Conservation (phyloP, 1,140 invertebrate species). For the Zophobas atratus region DNA sequence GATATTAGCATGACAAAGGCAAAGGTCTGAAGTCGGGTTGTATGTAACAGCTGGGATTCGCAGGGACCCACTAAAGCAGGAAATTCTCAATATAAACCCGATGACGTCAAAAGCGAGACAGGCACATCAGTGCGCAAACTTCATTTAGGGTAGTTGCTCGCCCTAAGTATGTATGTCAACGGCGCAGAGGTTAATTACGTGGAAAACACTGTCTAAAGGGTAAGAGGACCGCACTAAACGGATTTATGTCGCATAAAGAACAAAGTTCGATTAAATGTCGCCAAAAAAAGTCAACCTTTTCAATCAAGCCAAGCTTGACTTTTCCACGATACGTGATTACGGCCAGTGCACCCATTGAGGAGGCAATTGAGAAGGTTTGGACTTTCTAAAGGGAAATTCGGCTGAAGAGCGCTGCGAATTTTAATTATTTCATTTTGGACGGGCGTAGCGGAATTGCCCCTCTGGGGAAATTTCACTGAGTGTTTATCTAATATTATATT, state of each 20-base stretch:
- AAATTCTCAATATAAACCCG: conserved; percentile 28
- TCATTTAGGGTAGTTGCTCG: conserved; percentile 30
- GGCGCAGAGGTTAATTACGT: conserved; percentile 24
- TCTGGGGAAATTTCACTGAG: too few relatives aligned
- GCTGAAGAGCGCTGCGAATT: too few relatives aligned
- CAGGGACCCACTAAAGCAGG: conserved; percentile 19
- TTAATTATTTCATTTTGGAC: too few relatives aligned
- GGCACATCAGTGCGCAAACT: conserved; percentile 23
- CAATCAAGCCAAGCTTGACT: neutral
- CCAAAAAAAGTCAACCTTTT: neutral
- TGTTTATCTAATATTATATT: too few relatives aligned
- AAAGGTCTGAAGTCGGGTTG: neutral
- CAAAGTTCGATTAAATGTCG: conserved; percentile 37
- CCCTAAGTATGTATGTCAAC: conserved; percentile 33
- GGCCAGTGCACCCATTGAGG: too few relatives aligned
- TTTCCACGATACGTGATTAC: too few relatives aligned
- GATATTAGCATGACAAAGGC: conserved; percentile 29
- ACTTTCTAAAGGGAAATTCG: too few relatives aligned
- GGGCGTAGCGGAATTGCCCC: too few relatives aligned
- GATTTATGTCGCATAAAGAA: conserved; percentile 40
- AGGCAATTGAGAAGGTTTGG: too few relatives aligned
- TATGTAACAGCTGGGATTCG: neutral
- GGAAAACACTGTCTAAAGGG: conserved; percentile 25
- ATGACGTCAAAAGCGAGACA: conserved; percentile 40
- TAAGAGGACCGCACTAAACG: neutral